Evolutionary conservation across 1,140 invertebrate species (phyloP).

Genomic region (Uloborus diversus): DNA sequence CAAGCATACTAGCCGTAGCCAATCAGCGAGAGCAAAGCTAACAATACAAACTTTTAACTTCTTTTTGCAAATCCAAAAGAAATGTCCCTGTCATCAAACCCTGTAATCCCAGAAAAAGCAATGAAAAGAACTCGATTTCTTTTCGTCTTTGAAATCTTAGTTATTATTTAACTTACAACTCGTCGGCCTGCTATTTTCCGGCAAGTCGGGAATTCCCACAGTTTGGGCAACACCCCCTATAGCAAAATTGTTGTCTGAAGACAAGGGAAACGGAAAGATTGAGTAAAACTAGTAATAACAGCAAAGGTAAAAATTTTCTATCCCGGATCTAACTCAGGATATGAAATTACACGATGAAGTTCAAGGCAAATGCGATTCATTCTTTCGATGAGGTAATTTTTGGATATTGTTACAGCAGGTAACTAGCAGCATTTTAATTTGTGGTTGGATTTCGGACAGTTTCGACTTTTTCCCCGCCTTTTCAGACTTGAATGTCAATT

Average conservation of each 20-base stretch:
- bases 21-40: too few relatives aligned
- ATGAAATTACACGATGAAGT: slow-evolving; percentile 52
- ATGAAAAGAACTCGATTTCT: too few relatives aligned
- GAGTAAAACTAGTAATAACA: slow-evolving; percentile 56
- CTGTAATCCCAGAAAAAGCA: too few relatives aligned
- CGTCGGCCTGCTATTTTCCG: too few relatives aligned
- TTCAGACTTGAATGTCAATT: not conserved
- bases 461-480: slow-evolving; percentile 7
- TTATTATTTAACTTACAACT: too few relatives aligned
- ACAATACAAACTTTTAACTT: too few relatives aligned
- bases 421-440: slow-evolving; percentile 51
- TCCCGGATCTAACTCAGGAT: slow-evolving; percentile 53
- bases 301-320: slow-evolving; percentile 49
- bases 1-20: too few relatives aligned
- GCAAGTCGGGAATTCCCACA: too few relatives aligned
- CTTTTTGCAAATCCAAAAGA: too few relatives aligned
- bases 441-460: slow-evolving; percentile 48
- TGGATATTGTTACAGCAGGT: slow-evolving; percentile 53
- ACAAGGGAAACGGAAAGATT: slow-evolving; percentile 47
- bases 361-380: slow-evolving; percentile 52
- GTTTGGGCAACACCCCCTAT: slow-evolving; percentile 28
- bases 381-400: slow-evolving; percentile 51
- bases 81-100: too few relatives aligned
- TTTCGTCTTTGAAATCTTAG: too few relatives aligned
- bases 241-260: not conserved